Conservation (phyloP, 92 coral and sea anemone genomes). For the Palythoa grandiflora region DNA sequence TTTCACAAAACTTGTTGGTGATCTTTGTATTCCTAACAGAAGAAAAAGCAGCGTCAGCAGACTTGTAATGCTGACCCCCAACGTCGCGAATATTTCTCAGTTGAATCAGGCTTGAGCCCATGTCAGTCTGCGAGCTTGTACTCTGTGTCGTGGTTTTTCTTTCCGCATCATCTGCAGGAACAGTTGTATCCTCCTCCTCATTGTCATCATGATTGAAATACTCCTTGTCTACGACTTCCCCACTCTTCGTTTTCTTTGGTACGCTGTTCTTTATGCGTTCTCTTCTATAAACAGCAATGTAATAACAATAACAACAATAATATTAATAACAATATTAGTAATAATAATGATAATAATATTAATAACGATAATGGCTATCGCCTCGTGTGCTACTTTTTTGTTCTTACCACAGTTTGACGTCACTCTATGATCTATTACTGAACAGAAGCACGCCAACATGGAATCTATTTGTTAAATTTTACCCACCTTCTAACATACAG, state of each 20-base stretch:
- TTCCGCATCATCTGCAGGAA: neutral
- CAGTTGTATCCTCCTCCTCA: neutral
- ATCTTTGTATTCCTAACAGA: neutral
- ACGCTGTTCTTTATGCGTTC: neutral
- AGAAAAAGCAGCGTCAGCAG: slow-evolving; percentile 25
- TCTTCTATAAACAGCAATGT: neutral
- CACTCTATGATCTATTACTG: no score
- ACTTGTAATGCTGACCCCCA: slow-evolving; percentile 4
- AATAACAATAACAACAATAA: neutral
- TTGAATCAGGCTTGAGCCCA: slow-evolving; percentile 23
- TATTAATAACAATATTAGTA: no score
- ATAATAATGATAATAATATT: no score
- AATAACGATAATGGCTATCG: no score
- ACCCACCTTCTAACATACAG: slow-evolving; percentile 14
- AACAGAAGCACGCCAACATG: no score
- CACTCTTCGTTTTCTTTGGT: neutral
- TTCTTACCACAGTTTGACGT: no score
- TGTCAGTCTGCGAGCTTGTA: slow-evolving; percentile 31
- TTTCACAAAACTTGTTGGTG: slow-evolving; percentile 18
- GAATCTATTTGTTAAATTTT: no score
- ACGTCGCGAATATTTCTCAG: neutral
- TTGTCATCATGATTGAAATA: neutral
- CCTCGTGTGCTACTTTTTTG: no score
- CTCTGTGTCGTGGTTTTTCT: slow-evolving; percentile 3
- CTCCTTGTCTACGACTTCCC: neutral